Conservation (phyloP, 2,888 invertebrate species). For the Carabus problematicus region DNA sequence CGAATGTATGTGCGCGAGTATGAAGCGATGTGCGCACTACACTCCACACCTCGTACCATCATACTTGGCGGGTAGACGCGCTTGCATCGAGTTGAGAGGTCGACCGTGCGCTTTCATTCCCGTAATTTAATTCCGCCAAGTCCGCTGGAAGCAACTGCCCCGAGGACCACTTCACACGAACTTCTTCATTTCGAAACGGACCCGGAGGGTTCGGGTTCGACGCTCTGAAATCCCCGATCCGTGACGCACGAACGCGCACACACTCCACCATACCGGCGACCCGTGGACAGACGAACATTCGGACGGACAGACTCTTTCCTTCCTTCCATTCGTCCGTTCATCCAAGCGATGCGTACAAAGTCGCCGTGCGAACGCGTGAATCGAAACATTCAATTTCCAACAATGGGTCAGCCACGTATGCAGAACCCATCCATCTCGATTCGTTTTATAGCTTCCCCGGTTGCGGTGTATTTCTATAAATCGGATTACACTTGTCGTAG, state of each 20-base stretch:
- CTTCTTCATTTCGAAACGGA: slow-evolving; percentile 15
- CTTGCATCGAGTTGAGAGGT: background rate
- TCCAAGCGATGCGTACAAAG: too few species aligned
- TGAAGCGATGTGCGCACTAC: background rate
- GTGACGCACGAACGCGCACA: background rate
- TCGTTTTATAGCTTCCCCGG: too few species aligned
- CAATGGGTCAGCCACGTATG: too few species aligned
- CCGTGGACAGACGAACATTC: too few species aligned
- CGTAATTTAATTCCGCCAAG: slow-evolving; percentile 17
- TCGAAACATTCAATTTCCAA: too few species aligned
- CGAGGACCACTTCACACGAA: slow-evolving; percentile 19
- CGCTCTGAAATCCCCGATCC: background rate
- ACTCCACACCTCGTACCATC: slow-evolving; percentile 11
- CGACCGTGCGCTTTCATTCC: background rate
- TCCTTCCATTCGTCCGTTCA: too few species aligned
- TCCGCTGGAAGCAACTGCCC: slow-evolving; percentile 19
- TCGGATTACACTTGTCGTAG: too few species aligned
- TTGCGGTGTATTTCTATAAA: too few species aligned
- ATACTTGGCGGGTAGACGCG: background rate
- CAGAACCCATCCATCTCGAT: too few species aligned
- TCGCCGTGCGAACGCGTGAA: too few species aligned
- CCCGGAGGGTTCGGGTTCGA: slow-evolving; percentile 13
- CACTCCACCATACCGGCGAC: background rate
- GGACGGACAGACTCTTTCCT: too few species aligned
- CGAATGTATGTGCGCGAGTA: too few species aligned